A percentile compares a stretch with the other conserved stretches of the same genome.
Evolutionary conservation across 1,140 invertebrate species (phyloP).

Genomic region (Orchesella cincta): DNA sequence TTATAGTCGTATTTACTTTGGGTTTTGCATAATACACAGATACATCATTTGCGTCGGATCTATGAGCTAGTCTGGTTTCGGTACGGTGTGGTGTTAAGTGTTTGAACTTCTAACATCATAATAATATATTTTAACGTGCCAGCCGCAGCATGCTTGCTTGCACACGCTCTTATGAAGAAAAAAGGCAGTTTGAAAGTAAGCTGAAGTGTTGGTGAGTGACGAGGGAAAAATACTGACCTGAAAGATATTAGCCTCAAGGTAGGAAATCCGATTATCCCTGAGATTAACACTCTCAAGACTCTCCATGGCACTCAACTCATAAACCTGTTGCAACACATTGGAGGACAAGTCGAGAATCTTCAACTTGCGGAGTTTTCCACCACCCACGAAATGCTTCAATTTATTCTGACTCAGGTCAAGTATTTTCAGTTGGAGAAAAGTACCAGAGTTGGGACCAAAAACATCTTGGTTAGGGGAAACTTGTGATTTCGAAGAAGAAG

Average conservation of each 20-base stretch:
- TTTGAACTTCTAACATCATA: background rate
- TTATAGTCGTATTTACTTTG: background rate
- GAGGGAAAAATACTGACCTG: slow-evolving; percentile 39
- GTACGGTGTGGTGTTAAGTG: background rate
- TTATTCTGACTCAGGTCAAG: slow-evolving; percentile 48
- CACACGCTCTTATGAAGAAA: too few species aligned
- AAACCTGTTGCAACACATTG: slow-evolving; percentile 56
- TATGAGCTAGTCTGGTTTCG: too few species aligned
- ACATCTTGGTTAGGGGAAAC: background rate
- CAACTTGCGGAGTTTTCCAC: slow-evolving; percentile 51
- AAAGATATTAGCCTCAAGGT: slow-evolving; percentile 40
- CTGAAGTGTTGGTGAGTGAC: background rate
- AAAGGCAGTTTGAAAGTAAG: too few species aligned
- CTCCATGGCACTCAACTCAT: slow-evolving; percentile 43
- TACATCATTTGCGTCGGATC: too few species aligned
- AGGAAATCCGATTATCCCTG: slow-evolving; percentile 44
- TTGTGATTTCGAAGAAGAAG: too few species aligned
- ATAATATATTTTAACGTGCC: background rate
- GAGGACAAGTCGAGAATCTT: slow-evolving; percentile 57
- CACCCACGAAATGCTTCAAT: slow-evolving; percentile 44
- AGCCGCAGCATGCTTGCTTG: background rate
- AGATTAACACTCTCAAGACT: slow-evolving; percentile 48
- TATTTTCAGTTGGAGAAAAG: slow-evolving; percentile 33
- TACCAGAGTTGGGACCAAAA: background rate
- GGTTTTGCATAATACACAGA: background rate